These are phyloP conservation scores for Lasioglossum pauxillum DNA, from an alignment of 2,888 invertebrate species.

Conservation along the genomic window DNA sequence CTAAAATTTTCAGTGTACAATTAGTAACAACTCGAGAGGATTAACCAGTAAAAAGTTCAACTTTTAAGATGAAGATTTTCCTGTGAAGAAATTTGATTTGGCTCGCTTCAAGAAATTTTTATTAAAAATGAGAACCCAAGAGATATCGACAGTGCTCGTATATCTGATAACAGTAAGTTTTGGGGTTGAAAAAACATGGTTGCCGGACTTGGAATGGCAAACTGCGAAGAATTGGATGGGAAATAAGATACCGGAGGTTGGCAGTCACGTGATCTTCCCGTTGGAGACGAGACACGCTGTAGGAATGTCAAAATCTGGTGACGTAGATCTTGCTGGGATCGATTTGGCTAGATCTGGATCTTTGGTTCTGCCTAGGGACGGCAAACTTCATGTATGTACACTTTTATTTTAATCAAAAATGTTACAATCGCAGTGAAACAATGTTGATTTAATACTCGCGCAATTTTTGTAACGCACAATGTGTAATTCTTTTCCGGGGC, in stretches of 20 bases:
- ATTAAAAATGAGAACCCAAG: background rate
- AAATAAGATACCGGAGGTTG: slow-evolving; percentile 71
- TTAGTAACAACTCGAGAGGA: background rate
- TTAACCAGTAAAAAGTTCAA: too few species aligned
- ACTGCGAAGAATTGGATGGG: slow-evolving; percentile 77
- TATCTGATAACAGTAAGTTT: background rate
- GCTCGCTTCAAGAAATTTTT: background rate
- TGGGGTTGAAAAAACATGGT: slow-evolving; percentile 76
- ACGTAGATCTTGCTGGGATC: slow-evolving; percentile 72
- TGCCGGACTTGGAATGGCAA: slow-evolving; percentile 79
- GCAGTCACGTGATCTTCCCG: slow-evolving; percentile 78
- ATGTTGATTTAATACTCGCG: background rate
- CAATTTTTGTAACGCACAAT: background rate
- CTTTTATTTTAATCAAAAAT: too few species aligned
- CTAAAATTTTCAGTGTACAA: background rate
- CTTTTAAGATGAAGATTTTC: background rate
- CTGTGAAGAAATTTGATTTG: background rate
- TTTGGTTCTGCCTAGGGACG: slow-evolving; percentile 74
- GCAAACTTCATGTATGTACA: slow-evolving; percentile 69
- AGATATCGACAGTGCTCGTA: background rate
- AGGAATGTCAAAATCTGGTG: slow-evolving; percentile 68
- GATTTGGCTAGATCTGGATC: slow-evolving; percentile 77
- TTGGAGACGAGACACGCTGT: slow-evolving; percentile 76
- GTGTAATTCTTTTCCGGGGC: background rate
- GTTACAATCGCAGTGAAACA: too few species aligned